Evolutionary conservation across 2,888 invertebrate genomes (phyloP).

Genomic region (Euclidia mi): DNA sequence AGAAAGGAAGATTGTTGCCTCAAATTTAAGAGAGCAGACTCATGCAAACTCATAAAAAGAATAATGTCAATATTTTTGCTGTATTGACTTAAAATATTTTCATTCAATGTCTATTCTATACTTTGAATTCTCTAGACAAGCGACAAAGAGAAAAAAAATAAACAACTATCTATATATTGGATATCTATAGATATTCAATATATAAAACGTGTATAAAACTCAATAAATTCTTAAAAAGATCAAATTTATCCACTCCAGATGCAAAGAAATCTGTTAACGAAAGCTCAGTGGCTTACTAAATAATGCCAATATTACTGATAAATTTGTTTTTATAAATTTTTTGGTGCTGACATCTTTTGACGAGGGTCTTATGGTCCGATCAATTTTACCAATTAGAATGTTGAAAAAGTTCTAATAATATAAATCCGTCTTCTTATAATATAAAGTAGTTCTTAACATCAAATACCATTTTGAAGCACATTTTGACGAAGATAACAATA

Average conservation of each 20-base stretch:
- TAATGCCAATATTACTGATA: constrained; percentile 8
- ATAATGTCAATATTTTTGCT: too few species aligned
- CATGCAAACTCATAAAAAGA: background rate
- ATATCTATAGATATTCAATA: too few species aligned
- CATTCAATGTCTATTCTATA: too few species aligned
- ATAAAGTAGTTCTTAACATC: background rate
- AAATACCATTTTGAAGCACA: background rate
- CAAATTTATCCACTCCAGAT: background rate
- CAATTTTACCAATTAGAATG: constrained; percentile 25
- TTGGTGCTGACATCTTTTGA: constrained; percentile 38
- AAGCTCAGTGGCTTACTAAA: background rate
- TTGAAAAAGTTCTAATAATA: constrained; percentile 11
- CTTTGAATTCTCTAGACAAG: too few species aligned
- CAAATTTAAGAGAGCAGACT: constrained; percentile 13
- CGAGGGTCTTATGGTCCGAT: constrained; percentile 28
- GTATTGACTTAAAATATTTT: too few species aligned
- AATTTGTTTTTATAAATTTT: constrained; percentile 27
- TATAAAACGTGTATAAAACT: too few species aligned
- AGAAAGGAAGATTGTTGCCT: constrained; percentile 18
- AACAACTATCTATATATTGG: too few species aligned
- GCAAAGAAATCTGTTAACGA: background rate
- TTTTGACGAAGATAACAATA: background rate
- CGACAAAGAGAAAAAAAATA: too few species aligned
- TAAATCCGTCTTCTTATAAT: background rate
- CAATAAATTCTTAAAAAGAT: too few species aligned